These are phyloP conservation scores for Glareola pratincola DNA, from an alignment of 2,113 vertebrate genomes.

Conservation along the genomic window DNA sequence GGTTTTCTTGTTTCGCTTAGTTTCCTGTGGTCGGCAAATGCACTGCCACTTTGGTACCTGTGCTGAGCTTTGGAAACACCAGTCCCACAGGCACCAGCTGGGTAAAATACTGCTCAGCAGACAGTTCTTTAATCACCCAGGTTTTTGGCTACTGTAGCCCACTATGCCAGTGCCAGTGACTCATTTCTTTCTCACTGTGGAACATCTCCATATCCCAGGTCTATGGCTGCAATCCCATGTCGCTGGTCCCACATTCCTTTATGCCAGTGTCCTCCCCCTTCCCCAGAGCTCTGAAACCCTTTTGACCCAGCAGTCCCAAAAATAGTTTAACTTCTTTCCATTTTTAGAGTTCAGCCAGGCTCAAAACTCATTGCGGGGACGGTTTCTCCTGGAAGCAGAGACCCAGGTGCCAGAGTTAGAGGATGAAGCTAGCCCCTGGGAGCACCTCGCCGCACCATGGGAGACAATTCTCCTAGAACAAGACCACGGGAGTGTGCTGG, in stretches of 20 bases:
- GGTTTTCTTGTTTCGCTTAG: neutral
- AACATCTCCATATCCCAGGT: neutral
- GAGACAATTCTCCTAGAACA: rapidly evolving
- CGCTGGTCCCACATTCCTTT: neutral
- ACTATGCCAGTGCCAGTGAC: neutral
- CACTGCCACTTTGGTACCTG: neutral
- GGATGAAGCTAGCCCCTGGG: neutral
- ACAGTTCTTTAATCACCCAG: neutral
- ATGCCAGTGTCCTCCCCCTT: neutral
- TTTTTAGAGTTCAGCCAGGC: neutral
- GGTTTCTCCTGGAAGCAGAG: neutral
- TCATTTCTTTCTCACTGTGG: neutral
- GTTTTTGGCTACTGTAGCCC: neutral
- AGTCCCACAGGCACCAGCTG: neutral
- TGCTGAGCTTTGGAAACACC: neutral
- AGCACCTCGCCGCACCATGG: neutral
- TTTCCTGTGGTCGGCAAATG: neutral
- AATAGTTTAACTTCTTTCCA: neutral
- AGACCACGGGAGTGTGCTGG: rapidly evolving
- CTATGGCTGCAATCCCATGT: neutral
- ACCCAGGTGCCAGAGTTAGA: neutral
- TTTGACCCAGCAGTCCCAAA: neutral
- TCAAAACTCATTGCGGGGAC: neutral
- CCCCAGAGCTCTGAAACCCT: neutral
- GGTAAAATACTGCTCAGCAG: neutral